Evolutionary conservation across 2,113 vertebrate species (phyloP).

Genomic region (Oryzias javanicus): DNA sequence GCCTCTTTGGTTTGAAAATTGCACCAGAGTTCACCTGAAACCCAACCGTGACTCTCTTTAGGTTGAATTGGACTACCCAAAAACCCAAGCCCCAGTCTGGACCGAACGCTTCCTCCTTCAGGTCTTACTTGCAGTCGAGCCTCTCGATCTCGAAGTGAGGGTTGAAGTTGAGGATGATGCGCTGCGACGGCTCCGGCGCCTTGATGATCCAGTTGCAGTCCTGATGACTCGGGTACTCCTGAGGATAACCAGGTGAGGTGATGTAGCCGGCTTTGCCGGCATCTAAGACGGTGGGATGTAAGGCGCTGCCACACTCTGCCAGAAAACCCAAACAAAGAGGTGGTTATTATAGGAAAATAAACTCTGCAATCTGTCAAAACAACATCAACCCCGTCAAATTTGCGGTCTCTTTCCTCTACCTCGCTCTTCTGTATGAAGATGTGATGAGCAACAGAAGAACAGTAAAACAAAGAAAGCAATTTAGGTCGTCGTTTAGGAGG

Average conservation of each 20-base stretch:
- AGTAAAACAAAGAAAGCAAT: slow-evolving; percentile 68
- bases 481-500: slow-evolving; percentile 45
- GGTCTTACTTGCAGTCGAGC: slow-evolving; percentile 92
- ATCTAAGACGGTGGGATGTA: slow-evolving; percentile 70
- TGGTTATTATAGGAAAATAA: not conserved
- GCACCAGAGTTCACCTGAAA: too few relatives aligned
- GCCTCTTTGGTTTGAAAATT: too few relatives aligned
- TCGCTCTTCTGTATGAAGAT: slow-evolving; percentile 39
- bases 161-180: slow-evolving; percentile 99
- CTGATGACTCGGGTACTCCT: slow-evolving; percentile 96
- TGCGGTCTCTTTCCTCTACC: slow-evolving; percentile 19
- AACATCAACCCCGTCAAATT: not conserved
- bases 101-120: too few relatives aligned
- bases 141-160: slow-evolving; percentile 98
- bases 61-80: too few relatives aligned
- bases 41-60: too few relatives aligned
- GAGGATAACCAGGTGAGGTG: slow-evolving; percentile 94
- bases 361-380: not conserved
- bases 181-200: slow-evolving; percentile 88
- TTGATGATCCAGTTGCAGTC: slow-evolving; percentile 96
- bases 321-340: not conserved
- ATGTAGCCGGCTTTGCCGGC: slow-evolving; percentile 95
- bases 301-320: slow-evolving; percentile 79
- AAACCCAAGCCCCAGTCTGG: too few relatives aligned
- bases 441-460: slow-evolving; percentile 55